These are phyloP conservation scores for Bombus sylvicola DNA, from an alignment of 1,140 invertebrate species.

Conservation along the genomic window DNA sequence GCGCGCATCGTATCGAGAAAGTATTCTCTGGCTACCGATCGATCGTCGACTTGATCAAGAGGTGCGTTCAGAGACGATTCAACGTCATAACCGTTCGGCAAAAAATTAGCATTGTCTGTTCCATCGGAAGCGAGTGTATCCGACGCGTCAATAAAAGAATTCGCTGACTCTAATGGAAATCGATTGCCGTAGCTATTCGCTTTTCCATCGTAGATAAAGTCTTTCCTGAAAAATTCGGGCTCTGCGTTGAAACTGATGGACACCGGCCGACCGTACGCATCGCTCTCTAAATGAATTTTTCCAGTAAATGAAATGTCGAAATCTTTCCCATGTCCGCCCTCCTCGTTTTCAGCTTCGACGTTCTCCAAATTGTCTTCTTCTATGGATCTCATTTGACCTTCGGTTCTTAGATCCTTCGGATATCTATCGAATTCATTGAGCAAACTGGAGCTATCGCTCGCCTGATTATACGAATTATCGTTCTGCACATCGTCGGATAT, in stretches of 20 bases:
- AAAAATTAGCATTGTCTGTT: conserved; percentile 27
- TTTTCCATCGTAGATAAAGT: not conserved
- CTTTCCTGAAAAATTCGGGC: conserved; percentile 19
- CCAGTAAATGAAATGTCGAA: conserved; percentile 68
- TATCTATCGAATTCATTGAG: not conserved
- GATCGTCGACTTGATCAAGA: not conserved
- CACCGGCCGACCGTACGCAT: conserved; percentile 51
- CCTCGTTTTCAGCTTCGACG: not conserved
- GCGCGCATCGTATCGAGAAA: not conserved
- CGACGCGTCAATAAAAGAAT: not conserved
- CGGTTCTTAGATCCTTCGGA: not conserved
- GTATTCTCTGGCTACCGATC: not conserved
- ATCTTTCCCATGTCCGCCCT: not conserved
- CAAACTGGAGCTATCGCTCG: not conserved
- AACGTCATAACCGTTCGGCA: not conserved
- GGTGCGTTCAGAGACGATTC: not conserved
- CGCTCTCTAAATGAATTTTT: conserved; percentile 64
- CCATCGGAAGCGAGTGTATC: not conserved
- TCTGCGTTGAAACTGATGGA: conserved; percentile 64
- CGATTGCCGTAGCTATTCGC: conserved; percentile 27
- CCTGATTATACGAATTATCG: not conserved
- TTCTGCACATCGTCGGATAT: not conserved
- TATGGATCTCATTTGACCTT: not conserved
- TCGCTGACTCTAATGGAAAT: conserved; percentile 9
- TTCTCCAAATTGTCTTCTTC: not conserved